Evolutionary conservation across 2,113 vertebrate genomes (phyloP).

Genomic region (Anolis carolinensis): DNA sequence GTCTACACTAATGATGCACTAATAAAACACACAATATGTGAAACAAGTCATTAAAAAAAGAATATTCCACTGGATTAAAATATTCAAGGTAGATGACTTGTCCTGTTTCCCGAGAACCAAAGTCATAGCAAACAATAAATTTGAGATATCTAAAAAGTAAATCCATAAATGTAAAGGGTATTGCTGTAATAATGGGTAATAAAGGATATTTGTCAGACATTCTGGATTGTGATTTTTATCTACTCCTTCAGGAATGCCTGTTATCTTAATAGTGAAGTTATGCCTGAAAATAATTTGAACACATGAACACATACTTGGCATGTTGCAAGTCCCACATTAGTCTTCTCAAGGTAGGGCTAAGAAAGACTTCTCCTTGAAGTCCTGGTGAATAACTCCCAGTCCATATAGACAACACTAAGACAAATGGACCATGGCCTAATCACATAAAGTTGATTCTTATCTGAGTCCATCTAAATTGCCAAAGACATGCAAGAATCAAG

Average conservation of each 20-base stretch:
- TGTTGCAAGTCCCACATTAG: neutral
- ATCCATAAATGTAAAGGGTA: neutral
- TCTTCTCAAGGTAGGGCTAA: neutral
- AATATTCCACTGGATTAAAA: slow-evolving; percentile 36
- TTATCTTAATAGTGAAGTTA: neutral
- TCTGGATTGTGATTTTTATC: slow-evolving; percentile 3
- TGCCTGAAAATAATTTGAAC: neutral
- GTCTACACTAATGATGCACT: neutral
- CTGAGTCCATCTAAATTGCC: neutral
- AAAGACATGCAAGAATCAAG: neutral
- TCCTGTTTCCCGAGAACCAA: neutral
- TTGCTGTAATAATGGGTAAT: neutral
- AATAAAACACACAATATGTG: neutral
- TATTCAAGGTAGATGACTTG: neutral
- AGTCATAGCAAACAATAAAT: neutral
- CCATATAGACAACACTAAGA: neutral
- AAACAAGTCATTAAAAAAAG: neutral
- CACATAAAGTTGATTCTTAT: neutral
- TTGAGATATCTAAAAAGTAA: slow-evolving; percentile 1
- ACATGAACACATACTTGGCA: neutral
- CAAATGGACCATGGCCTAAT: neutral
- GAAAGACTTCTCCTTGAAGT: neutral
- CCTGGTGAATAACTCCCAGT: neutral
- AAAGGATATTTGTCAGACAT: too few species aligned
- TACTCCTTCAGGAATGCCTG: neutral